A percentile compares a stretch with the other conserved stretches of the same genome.
Conservation (phyloP, 2,888 invertebrate species). For the Cataglyphis livida region DNA sequence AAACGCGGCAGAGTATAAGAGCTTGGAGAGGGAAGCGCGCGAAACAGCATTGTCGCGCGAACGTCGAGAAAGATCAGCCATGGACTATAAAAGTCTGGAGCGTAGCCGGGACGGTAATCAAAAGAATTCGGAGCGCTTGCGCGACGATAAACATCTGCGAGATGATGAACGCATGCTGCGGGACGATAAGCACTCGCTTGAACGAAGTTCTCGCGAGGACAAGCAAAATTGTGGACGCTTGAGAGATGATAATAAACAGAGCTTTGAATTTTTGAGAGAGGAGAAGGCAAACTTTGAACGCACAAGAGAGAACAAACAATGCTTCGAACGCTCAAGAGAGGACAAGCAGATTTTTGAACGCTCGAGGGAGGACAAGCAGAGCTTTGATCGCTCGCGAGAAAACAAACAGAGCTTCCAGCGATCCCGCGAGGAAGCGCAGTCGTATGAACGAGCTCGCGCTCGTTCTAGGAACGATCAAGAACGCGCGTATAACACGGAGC, state of each 20-base stretch:
- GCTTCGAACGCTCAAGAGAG: slow-evolving; percentile 50
- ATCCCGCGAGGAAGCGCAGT: slow-evolving; percentile 64
- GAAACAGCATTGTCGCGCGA: slow-evolving; percentile 33
- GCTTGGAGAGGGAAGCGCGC: slow-evolving; percentile 48
- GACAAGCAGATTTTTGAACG: slow-evolving; percentile 58
- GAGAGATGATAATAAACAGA: slow-evolving; percentile 60
- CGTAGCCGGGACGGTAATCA: slow-evolving; percentile 20
- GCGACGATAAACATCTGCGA: slow-evolving; percentile 24
- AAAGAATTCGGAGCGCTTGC: background rate
- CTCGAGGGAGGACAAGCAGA: slow-evolving; percentile 60
- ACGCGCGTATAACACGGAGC: slow-evolving; percentile 31
- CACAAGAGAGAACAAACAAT: slow-evolving; percentile 67
- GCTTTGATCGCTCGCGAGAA: slow-evolving; percentile 70
- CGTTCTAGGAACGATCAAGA: slow-evolving; percentile 47
- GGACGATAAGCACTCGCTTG: slow-evolving; percentile 20
- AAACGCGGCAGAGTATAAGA: slow-evolving; percentile 72
- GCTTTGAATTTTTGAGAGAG: slow-evolving; percentile 71
- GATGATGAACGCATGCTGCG: slow-evolving; percentile 9
- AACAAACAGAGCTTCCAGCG: slow-evolving; percentile 71
- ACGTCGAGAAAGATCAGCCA: slow-evolving; percentile 23
- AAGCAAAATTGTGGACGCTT: slow-evolving; percentile 59
- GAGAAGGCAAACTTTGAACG: slow-evolving; percentile 53
- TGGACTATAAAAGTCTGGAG: slow-evolving; percentile 41
- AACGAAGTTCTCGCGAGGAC: slow-evolving; percentile 62
- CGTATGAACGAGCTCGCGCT: slow-evolving; percentile 57